Percentiles rank a stretch among this genome's conserved stretches.
phyloP scores from a whole-genome alignment of 2,113 vertebrate species.

The Hucho hucho region DNA sequence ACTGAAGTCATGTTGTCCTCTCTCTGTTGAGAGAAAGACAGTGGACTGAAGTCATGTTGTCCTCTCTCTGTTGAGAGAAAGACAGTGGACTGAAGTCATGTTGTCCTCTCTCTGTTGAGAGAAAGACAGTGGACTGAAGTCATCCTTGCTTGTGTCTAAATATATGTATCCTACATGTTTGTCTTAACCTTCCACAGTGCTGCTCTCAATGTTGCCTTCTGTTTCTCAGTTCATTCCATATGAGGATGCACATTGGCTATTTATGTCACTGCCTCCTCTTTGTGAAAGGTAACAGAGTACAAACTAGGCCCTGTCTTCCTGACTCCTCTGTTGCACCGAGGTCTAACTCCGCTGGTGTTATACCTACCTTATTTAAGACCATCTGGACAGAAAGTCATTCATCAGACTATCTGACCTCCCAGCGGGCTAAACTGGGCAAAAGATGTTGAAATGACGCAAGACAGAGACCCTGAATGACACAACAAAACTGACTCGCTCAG shows the following conservation, averaged over 20 bases:
- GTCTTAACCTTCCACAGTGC: constrained; percentile 1
- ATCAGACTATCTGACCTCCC: background rate
- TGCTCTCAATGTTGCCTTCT: background rate
- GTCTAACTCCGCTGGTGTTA: background rate
- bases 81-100: background rate
- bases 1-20: no score
- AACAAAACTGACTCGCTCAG: background rate
- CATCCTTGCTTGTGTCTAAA: background rate
- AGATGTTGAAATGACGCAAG: background rate
- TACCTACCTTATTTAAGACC: background rate
- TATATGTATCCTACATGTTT: background rate
- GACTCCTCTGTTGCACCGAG: background rate
- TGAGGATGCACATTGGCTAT: constrained; percentile 1
- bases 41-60: background rate
- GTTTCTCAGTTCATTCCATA: background rate
- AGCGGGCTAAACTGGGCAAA: background rate
- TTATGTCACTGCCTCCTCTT: background rate
- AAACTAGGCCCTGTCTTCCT: background rate
- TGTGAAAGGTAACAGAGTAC: background rate
- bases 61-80: no score
- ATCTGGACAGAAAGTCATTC: background rate
- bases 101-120: no score
- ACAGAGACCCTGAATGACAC: background rate
- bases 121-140: background rate
- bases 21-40: no score